Conservation (phyloP, 2,113 vertebrate species). For the Natator depressus region DNA sequence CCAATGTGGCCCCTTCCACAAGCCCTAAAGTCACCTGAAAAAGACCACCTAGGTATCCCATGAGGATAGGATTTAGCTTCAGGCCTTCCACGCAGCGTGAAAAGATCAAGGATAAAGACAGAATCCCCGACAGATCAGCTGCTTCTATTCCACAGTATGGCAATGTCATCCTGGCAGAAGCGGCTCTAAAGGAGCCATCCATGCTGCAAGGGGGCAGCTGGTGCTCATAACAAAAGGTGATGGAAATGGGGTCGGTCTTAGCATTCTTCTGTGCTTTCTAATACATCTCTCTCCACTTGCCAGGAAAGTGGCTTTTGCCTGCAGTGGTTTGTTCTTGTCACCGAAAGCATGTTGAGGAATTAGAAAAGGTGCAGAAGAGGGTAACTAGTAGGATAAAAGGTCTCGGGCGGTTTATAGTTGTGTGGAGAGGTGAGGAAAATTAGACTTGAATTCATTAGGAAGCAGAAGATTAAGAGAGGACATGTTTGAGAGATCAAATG, state of each 20-base stretch:
- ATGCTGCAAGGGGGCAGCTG: not conserved
- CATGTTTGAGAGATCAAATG: conserved; percentile 49
- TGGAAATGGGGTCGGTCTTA: not conserved
- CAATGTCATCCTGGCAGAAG: not conserved
- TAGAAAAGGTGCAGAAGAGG: conserved; percentile 21
- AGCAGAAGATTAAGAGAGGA: conserved; percentile 2
- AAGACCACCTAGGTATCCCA: too few relatives aligned
- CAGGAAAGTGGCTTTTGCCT: conserved; percentile 35
- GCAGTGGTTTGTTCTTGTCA: conserved; percentile 48
- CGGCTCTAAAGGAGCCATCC: not conserved
- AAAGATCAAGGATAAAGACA: not conserved
- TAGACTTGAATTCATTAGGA: conserved; percentile 45
- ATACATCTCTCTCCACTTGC: not conserved
- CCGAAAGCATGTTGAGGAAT: conserved; percentile 40
- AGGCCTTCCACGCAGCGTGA: not conserved
- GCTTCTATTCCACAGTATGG: not conserved
- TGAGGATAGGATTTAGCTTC: not conserved
- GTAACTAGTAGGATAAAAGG: conserved; percentile 34
- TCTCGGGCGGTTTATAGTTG: not conserved
- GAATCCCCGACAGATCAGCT: not conserved
- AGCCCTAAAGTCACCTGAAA: too few relatives aligned
- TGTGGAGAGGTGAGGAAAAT: conserved; percentile 57
- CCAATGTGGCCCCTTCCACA: too few relatives aligned
- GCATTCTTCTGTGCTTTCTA: not conserved
- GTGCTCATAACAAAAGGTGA: not conserved